Conservation (phyloP, 2,888 invertebrate species). For the Drosophila pegasa region DNA sequence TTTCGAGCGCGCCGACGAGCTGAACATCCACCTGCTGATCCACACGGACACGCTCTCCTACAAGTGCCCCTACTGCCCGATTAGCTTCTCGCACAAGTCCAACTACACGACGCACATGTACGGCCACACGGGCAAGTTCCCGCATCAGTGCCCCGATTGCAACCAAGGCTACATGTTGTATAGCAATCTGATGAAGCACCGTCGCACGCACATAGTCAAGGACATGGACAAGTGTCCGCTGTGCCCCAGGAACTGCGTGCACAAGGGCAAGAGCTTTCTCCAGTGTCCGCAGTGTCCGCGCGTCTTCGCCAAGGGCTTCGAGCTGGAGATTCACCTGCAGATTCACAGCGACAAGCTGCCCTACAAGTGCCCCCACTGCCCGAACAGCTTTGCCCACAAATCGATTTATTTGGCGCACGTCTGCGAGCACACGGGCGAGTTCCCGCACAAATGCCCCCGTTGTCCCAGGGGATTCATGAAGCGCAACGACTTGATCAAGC, state of each 20-base stretch:
- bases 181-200: slow-evolving; percentile 10
- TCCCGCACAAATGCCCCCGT: not conserved
- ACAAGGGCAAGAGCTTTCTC: not conserved
- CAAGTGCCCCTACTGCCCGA: slow-evolving; percentile 32
- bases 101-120: slow-evolving; percentile 22
- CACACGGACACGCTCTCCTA: slow-evolving; percentile 27
- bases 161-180: slow-evolving; percentile 17
- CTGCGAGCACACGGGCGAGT: slow-evolving; percentile 23
- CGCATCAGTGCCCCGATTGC: slow-evolving; percentile 24
- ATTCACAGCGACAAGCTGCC: slow-evolving; percentile 34
- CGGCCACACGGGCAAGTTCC: slow-evolving; percentile 25
- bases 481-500: not conserved
- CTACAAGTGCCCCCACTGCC: slow-evolving; percentile 36
- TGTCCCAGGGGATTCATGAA: slow-evolving; percentile 4
- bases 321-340: slow-evolving; percentile 34
- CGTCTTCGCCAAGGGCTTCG: slow-evolving; percentile 8
- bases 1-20: slow-evolving; percentile 26
- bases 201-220: slow-evolving; percentile 1
- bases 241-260: slow-evolving; percentile 17
- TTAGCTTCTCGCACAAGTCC: slow-evolving; percentile 32
- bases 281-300: slow-evolving; percentile 37
- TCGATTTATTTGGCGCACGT: slow-evolving; percentile 23
- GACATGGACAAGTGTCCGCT: not conserved
- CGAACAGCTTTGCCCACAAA: slow-evolving; percentile 39
- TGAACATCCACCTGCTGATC: slow-evolving; percentile 32